phyloP scores from a whole-genome alignment of 2,888 invertebrate species.

The Latrodectus elegans region DNA sequence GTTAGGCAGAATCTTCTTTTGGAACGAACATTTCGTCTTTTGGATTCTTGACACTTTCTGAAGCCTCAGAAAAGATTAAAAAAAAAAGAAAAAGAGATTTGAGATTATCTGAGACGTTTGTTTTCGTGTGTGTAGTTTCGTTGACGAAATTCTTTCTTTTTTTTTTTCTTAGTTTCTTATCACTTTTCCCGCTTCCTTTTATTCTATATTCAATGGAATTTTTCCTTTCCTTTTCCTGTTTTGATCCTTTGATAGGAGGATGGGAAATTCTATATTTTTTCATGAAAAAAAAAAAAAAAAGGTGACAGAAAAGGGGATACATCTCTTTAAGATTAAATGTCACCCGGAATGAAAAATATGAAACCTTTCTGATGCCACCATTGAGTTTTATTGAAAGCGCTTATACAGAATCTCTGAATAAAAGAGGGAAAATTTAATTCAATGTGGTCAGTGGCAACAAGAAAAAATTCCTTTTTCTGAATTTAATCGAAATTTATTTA shows the following conservation, averaged over 20 bases:
- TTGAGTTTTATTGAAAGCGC: too few relatives aligned
- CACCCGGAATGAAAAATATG: too few relatives aligned
- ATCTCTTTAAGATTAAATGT: too few relatives aligned
- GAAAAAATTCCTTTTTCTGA: too few relatives aligned
- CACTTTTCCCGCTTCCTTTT: too few relatives aligned
- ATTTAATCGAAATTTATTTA: too few relatives aligned
- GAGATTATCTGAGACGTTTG: not conserved
- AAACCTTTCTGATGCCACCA: too few relatives aligned
- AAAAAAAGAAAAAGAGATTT: not conserved
- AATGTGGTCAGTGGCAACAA: too few relatives aligned
- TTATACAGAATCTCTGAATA: too few relatives aligned
- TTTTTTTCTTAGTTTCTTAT: too few relatives aligned
- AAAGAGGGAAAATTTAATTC: too few relatives aligned
- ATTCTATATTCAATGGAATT: too few relatives aligned
- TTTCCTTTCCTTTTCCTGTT: not conserved
- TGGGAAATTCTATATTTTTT: not conserved
- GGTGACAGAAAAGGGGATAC: not conserved
- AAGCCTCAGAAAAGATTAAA: not conserved
- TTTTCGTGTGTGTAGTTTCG: conserved; percentile 1
- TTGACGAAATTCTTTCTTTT: not conserved
- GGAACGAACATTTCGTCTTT: not conserved
- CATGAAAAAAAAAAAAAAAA: not conserved
- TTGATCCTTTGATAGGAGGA: not conserved
- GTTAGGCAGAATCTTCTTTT: not conserved
- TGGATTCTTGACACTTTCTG: conserved; percentile 27